Evolutionary conservation across 2,113 vertebrate species (phyloP), one percentile per base, ranked within the genome.

Genomic region (Passer domesticus): DNA sequence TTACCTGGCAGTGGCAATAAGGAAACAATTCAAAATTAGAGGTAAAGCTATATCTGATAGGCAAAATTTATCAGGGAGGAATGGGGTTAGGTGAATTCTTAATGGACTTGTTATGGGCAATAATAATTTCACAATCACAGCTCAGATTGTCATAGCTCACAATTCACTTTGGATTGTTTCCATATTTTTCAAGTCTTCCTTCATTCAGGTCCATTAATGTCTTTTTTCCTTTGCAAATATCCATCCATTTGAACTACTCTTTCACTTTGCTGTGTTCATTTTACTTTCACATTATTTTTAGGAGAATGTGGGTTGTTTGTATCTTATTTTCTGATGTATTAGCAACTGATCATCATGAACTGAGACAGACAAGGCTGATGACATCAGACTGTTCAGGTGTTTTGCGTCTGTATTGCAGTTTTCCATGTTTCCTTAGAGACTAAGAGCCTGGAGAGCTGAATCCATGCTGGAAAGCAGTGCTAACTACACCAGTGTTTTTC

Each of bases 361-460:
- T 0, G 1, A 44, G 46, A 31, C 22, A 44, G 46, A 31, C 22
- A 19, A 7, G 9, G 43, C 13, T 39, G 22, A 72, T 2, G 3
- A 30, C 30, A 62, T 47, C 23, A 35, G 17, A 7, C 13, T 67
- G 8, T 25, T 72, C 33, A 73, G 23, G 13, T 68, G 18, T 23
- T 89, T 89, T 24, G 13, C 47, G 28, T 23, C 13, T 19, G 2
- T 50, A 28, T 19, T 56, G 7, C 7, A 52, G 46, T 69, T 73
- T 76, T 78, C 6, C 11, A 49, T 2, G 0, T 66, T 89, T 77
- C 20, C 37, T 77, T 35, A 22, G 21, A 70, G 11, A 89, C 13
- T 19, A 68, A 76, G 44, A 80, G 27, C 9, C 28, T 63, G 24
- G 33, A 50, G 20, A 68, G 10, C 15, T 73, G 30, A 75, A 37